Conservation (phyloP, 2,113 vertebrate genomes). For the Triplophysa rosa region DNA sequence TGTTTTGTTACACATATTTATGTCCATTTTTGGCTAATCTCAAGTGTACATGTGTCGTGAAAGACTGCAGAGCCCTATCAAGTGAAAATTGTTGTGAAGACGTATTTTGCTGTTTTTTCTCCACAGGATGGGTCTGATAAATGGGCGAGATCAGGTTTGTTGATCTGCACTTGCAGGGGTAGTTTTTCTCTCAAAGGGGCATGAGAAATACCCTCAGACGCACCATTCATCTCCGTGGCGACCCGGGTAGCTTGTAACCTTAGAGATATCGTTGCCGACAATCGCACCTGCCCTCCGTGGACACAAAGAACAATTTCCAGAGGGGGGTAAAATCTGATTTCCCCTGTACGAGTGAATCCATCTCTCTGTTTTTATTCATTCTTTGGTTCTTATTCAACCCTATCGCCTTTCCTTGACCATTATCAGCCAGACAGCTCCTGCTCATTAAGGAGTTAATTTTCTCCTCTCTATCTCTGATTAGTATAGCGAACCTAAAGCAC, state of each 20-base stretch:
- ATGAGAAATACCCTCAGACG: slow-evolving; percentile 65
- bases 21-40: no score
- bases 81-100: slow-evolving; percentile 57
- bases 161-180: slow-evolving; percentile 66
- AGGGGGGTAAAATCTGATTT: slow-evolving; percentile 59
- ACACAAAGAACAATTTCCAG: slow-evolving; percentile 61
- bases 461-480: slow-evolving; percentile 77
- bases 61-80: slow-evolving; percentile 13
- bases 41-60: slow-evolving; percentile 38
- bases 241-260: slow-evolving; percentile 58
- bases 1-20: no score
- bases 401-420: slow-evolving; percentile 68
- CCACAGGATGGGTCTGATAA: slow-evolving; percentile 67
- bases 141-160: slow-evolving; percentile 61
- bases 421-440: slow-evolving; percentile 71
- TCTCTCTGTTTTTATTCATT: slow-evolving; percentile 43
- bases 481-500: slow-evolving; percentile 78
- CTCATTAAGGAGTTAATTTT: slow-evolving; percentile 85
- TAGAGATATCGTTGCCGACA: slow-evolving; percentile 56
- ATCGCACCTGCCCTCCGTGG: slow-evolving; percentile 66
- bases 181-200: slow-evolving; percentile 62
- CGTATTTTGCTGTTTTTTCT: slow-evolving; percentile 62
- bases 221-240: slow-evolving; percentile 66
- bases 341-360: slow-evolving; percentile 51
- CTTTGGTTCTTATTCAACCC: slow-evolving; percentile 53